phyloP scores from a whole-genome alignment of 2,888 invertebrate genomes.

The Tridacna crocea region DNA sequence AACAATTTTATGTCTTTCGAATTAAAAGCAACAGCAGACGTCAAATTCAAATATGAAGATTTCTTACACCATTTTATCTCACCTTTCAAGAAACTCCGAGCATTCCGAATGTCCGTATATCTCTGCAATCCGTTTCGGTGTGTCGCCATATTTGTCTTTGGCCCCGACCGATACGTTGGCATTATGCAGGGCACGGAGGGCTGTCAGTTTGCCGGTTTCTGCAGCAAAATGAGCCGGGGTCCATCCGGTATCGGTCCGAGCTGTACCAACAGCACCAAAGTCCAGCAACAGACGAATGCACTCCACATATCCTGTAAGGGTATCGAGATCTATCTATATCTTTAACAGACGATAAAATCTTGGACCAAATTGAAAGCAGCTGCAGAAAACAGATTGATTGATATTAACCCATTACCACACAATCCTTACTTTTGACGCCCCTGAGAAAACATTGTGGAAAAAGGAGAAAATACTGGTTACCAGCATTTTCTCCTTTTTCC shows the following conservation, averaged over 20 bases:
- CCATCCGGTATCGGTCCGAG: slow-evolving; percentile 78
- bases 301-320: slow-evolving; percentile 78
- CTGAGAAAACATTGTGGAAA: too few species aligned
- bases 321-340: too few species aligned
- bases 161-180: slow-evolving; percentile 74
- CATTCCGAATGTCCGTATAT: slow-evolving; percentile 80
- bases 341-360: too few species aligned
- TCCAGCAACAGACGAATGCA: slow-evolving; percentile 80
- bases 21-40: too few species aligned
- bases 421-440: too few species aligned
- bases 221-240: slow-evolving; percentile 83
- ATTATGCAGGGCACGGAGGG: slow-evolving; percentile 75
- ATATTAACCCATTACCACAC: too few species aligned
- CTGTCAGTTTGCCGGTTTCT: slow-evolving; percentile 78
- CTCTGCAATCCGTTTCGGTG: slow-evolving; percentile 74
- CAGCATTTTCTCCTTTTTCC: too few species aligned
- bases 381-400: too few species aligned
- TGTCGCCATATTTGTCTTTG: slow-evolving; percentile 79
- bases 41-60: too few species aligned
- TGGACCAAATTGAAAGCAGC: too few species aligned
- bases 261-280: slow-evolving; percentile 76
- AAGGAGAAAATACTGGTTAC: too few species aligned
- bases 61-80: slow-evolving; percentile 36
- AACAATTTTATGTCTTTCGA: too few species aligned
- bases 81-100: slow-evolving; percentile 76